Base-by-base conservation (phyloP, 2,797 vertebrate genomes). In the Bryconaethiops microstoma region DNA sequence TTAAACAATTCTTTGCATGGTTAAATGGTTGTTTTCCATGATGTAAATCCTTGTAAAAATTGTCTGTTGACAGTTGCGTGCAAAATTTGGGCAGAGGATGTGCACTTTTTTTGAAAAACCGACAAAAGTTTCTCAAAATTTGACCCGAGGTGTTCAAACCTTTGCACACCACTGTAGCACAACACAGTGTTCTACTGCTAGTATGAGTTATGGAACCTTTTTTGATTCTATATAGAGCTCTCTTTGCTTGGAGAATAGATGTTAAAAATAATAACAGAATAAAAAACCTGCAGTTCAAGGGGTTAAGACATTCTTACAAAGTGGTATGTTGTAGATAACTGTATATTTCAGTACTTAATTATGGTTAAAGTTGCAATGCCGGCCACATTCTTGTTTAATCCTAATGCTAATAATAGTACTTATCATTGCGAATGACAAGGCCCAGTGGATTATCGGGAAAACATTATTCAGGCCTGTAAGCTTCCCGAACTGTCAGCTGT, bases 361-460 rank as follows among this genome's bases (percentile, higher is more conserved):
- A 64, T 7, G 25, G 64, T 74, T 57, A 68, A 21, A 29, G 21
- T 39, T 73, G 59, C 13, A 59, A 6, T 8, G 45, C 59, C 7
- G 4, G 21, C 55, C 40, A n/a, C 72, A 62, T 76, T 45, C 5
- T 29, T 81, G 69, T 69, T 70, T 69, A 81, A 77, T 64, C 35
- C 8, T 23, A 17, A 6, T 55, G 76, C 23, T 70, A 54, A 54
- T 45, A 71, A 35, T 45, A 16, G 29, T 68, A 21, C 35, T 25
- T 25, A 6, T 29, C 55, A 5, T 19, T 52, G 63, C 35, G 50
- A 19, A 57, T 59, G 13, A 82, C 39, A 7, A 23, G 35, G 48
- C 62, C 25, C 39, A 64, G 39, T 54, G 68, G 29, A 73, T 77
- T 67, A 78, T 84, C 13, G 48, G 23, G 68, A 74, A 55, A 19